Conservation (phyloP, 2,888 invertebrate species). For the Dasypogon diadema region DNA sequence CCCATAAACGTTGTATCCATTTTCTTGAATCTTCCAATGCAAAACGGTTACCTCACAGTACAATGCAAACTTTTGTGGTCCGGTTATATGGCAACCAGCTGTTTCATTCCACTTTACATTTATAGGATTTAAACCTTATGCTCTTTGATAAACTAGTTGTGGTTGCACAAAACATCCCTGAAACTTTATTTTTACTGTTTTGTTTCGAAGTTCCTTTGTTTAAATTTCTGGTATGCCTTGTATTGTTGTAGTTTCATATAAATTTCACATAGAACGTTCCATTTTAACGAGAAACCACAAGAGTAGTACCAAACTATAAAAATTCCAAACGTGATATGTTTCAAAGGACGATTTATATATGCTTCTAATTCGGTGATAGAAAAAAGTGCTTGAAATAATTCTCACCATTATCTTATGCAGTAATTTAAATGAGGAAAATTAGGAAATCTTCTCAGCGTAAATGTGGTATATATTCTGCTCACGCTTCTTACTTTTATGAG, state of each 20-base stretch:
- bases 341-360: no score
- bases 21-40: background rate
- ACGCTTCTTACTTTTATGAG: no score
- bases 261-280: conserved; percentile 18
- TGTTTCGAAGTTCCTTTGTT: conserved; percentile 41
- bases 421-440: no score
- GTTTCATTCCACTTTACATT: conserved; percentile 54
- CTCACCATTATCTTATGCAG: no score
- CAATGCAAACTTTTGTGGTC: conserved; percentile 51
- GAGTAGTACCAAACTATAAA: conserved; percentile 8
- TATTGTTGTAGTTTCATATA: conserved; percentile 26
- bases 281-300: conserved; percentile 28
- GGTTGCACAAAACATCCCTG: conserved; percentile 52
- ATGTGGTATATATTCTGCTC: no score
- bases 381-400: no score
- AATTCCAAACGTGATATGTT: background rate
- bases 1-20: background rate
- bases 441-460: no score
- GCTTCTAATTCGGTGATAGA: no score
- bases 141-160: conserved; percentile 55
- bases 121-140: conserved; percentile 53
- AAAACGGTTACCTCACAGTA: background rate
- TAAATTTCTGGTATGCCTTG: conserved; percentile 31
- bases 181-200: conserved; percentile 44
- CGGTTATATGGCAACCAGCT: conserved; percentile 51